Base-by-base conservation (phyloP, 1,140 invertebrate species). In the Aphis craccivora region DNA sequence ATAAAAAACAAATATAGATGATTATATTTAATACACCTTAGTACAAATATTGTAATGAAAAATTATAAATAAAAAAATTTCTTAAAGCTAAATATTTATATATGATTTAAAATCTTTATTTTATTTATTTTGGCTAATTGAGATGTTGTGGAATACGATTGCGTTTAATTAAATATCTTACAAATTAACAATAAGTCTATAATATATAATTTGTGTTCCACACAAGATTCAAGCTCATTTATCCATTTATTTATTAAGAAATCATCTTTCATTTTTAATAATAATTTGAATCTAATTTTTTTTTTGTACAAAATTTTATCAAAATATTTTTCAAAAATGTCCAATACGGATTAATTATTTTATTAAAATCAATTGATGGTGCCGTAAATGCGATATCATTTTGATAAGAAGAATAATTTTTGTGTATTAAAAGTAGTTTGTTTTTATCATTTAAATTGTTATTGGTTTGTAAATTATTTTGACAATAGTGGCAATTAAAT, bases 81-180 rank as follows among this genome's bases (percentile, higher is more conserved):
- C 37, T 40, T 40, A 40, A 1, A 40, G 37, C 37, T 40, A 53
- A 53, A 53, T 53, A 20, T 53, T 53, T 53, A 53, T 5, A 53
- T 53, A 53, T 53, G 20, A 53, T 53, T 53, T 53, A 53, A 53
- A 53, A 53, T 53, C 51, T 53, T 22, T 53, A 53, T 20, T 53
- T 53, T 53, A 53, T 20, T 53, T 1, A 53, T 53, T 84, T 84
- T 84, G 8, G 81, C 20, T 84, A 84, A 43, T 43, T 43, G 37
- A 40, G 81, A 84, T 37, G 37, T 84, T 43, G 22, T 84, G 5
- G 81, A 84, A 43, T 40, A 43, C 18, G 5, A 40, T 43, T 84
- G 81, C 25, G 81, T 84, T 84, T 84, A 43, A 43, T 84, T 84
- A 40, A 84, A 84, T 84, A 84, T 84, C 23, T 84, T 40, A 84